phyloP scores from a whole-genome alignment of 1,140 invertebrate species.

The Aphaenogaster rudis region DNA sequence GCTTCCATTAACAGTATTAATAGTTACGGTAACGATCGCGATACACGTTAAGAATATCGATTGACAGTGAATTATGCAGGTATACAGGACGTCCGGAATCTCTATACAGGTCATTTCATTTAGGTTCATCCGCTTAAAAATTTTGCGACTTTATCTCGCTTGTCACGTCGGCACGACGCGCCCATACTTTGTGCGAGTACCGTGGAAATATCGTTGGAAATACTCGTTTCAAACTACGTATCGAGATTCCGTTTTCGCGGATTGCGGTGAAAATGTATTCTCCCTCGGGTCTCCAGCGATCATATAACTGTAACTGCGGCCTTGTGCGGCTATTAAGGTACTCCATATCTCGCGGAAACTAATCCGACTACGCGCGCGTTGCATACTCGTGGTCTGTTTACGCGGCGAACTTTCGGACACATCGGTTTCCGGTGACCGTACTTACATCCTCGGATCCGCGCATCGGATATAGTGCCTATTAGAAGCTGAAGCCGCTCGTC shows the following conservation, averaged over 20 bases:
- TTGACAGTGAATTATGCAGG: constrained; percentile 16
- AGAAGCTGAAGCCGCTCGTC: constrained; percentile 8
- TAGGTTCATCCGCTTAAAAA: neutral
- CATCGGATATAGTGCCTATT: neutral
- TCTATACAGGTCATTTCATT: neutral
- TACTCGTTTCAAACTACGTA: neutral
- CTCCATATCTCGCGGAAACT: constrained; percentile 4
- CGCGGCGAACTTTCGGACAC: constrained; percentile 4
- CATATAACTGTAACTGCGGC: neutral
- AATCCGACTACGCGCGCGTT: neutral
- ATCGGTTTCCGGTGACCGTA: neutral
- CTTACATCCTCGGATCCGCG: neutral
- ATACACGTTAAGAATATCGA: constrained; percentile 30
- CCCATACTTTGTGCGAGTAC: neutral
- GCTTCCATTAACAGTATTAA: constrained; percentile 57
- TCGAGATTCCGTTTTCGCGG: neutral
- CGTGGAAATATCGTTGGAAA: neutral
- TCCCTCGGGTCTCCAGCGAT: neutral
- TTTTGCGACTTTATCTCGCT: no score
- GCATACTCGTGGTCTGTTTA: constrained; percentile 23
- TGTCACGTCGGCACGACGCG: no score
- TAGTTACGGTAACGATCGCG: constrained; percentile 20
- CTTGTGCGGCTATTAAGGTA: neutral
- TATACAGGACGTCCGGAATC: neutral
- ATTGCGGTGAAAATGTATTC: constrained; percentile 15